Percentiles rank a stretch among this genome's conserved stretches.
Evolutionary conservation across 2,797 vertebrate species (phyloP).

Genomic region (Carduelis carduelis): DNA sequence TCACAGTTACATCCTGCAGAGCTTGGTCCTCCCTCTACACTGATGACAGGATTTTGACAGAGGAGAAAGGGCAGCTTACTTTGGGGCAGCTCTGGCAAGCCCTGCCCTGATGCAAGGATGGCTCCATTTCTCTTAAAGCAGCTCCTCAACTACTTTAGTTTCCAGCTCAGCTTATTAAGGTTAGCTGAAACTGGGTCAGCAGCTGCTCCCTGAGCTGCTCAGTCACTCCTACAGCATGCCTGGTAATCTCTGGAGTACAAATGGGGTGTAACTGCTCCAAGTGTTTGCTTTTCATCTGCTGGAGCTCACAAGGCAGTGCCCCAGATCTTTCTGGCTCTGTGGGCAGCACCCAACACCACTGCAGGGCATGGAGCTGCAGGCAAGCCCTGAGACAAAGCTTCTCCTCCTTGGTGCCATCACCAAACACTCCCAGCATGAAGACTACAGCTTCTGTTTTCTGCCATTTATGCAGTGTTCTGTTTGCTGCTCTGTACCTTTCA

Average conservation of each 20-base stretch:
- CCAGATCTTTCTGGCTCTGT: background rate
- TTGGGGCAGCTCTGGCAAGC: background rate
- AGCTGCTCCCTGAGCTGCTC: constrained; percentile 41
- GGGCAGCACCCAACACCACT: background rate
- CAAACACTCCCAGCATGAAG: background rate
- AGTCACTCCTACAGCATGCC: background rate
- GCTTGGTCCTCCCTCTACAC: background rate
- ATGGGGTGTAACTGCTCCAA: background rate
- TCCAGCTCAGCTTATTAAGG: background rate
- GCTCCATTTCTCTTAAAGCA: background rate
- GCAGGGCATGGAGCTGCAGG: background rate
- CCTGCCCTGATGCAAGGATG: background rate
- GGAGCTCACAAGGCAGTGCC: background rate
- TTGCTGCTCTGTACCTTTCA: background rate
- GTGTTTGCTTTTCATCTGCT: background rate
- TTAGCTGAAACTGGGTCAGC: constrained; percentile 59
- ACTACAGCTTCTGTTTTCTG: background rate
- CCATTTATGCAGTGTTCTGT: background rate
- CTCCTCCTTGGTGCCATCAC: background rate
- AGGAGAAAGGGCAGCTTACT: background rate
- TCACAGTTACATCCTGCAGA: background rate
- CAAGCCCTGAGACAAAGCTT: background rate
- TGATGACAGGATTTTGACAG: background rate
- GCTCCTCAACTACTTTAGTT: constrained; percentile 26
- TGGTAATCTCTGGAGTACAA: background rate